A percentile compares a stretch with the other conserved stretches of the same genome.
phyloP scores from a whole-genome alignment of 2,888 invertebrate species.

The Ferdinandea cuprea region DNA sequence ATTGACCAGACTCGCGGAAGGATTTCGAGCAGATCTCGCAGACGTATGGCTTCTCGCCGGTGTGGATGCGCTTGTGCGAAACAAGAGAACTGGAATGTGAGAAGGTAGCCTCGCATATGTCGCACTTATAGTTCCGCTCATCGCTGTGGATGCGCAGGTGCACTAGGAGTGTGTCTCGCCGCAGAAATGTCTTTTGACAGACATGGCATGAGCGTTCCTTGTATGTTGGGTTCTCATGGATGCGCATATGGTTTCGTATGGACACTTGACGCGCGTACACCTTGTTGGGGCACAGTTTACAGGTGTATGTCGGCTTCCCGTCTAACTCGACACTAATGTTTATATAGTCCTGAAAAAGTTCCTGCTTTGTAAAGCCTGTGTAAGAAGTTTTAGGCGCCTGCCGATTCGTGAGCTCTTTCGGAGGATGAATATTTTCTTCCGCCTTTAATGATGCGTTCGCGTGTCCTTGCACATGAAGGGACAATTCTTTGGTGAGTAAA shows the following conservation, averaged over 20 bases:
- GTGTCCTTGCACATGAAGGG: constrained; percentile 56
- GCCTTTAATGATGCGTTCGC: constrained; percentile 36
- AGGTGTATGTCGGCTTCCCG: constrained; percentile 62
- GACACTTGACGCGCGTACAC: constrained; percentile 56
- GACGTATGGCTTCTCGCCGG: constrained; percentile 60
- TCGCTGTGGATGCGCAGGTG: constrained; percentile 65
- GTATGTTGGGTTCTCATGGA: constrained; percentile 67
- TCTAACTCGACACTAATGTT: constrained; percentile 62
- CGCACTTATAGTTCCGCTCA: constrained; percentile 63
- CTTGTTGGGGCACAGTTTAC: constrained; percentile 66
- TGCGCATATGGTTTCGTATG: constrained; percentile 65
- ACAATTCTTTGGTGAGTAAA: constrained; percentile 61
- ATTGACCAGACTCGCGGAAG: constrained; percentile 68
- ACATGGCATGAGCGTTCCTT: constrained; percentile 66
- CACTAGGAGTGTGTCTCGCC: constrained; percentile 58
- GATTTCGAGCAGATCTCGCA: constrained; percentile 57
- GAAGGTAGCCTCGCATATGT: constrained; percentile 55
- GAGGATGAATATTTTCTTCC: constrained; percentile 4
- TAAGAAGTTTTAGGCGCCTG: constrained; percentile 63
- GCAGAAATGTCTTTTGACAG: constrained; percentile 64
- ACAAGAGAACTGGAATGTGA: constrained; percentile 72
- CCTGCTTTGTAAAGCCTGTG: constrained; percentile 59
- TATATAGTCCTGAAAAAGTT: constrained; percentile 65
- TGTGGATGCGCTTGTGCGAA: constrained; percentile 68
- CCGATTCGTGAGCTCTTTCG: constrained; percentile 55